phyloP scores from a whole-genome alignment of 2,797 vertebrate genomes.

The Pteronotus mesoamericanus region DNA sequence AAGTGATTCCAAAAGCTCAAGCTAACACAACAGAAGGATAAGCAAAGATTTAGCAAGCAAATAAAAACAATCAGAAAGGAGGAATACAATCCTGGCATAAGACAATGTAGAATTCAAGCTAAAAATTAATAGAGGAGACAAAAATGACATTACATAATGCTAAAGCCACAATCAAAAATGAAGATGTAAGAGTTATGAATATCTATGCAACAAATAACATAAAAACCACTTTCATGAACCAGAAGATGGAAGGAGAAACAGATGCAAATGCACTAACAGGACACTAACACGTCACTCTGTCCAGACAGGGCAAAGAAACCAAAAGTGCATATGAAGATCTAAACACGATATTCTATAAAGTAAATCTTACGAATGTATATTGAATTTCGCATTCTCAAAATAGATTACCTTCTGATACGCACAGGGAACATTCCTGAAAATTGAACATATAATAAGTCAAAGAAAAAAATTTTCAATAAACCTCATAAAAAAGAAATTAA shows the following conservation, averaged over 20 bases:
- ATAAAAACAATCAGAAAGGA: neutral
- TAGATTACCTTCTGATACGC: conserved; percentile 11
- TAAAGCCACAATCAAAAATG: neutral
- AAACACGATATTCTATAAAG: neutral
- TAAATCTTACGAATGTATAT: neutral
- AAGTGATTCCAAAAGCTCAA: neutral
- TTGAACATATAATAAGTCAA: neutral
- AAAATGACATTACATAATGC: neutral
- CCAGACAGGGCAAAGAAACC: neutral
- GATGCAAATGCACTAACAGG: neutral
- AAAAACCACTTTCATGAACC: neutral
- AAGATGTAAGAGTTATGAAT: neutral
- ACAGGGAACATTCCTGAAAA: conserved; percentile 10
- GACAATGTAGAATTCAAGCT: neutral
- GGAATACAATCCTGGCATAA: neutral
- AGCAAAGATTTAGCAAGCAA: neutral
- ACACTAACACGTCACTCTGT: neutral
- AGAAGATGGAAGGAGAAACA: neutral
- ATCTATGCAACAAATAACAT: neutral
- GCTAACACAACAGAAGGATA: neutral
- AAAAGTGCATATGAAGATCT: neutral
- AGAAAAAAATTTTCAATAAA: neutral
- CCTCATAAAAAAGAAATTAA: neutral
- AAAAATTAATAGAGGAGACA: neutral
- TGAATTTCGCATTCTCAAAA: conserved; percentile 15